These are phyloP conservation scores for Leptestheria dahalacensis DNA, from an alignment of 1,140 invertebrate species.

Conservation along the genomic window DNA sequence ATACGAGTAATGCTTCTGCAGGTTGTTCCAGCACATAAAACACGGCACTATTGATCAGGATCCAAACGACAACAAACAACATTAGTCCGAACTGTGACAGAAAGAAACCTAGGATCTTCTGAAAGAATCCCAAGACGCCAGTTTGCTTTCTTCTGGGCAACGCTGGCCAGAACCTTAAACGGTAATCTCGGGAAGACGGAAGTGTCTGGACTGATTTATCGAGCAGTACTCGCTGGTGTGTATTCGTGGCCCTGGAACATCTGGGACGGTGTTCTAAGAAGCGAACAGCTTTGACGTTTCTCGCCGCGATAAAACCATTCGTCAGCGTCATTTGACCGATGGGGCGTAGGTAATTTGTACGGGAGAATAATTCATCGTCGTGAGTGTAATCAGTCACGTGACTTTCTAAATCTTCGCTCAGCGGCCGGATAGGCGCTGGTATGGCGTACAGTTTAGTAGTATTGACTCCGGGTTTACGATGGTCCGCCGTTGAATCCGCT, in stretches of 20 bases:
- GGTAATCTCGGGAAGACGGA: background rate
- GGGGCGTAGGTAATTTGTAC: no score
- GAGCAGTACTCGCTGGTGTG: background rate
- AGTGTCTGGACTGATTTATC: background rate
- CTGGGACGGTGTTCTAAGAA: no score
- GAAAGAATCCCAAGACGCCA: background rate
- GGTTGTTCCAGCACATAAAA: constrained; percentile 19
- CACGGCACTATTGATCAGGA: constrained; percentile 14
- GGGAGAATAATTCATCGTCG: no score
- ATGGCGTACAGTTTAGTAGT: background rate
- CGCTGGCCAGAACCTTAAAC: background rate
- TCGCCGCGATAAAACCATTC: background rate
- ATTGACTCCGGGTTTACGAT: background rate
- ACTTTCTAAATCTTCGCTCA: background rate
- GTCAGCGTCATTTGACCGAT: no score
- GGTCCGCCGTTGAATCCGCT: background rate
- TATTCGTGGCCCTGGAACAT: background rate
- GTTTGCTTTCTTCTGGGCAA: background rate
- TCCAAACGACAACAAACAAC: constrained; percentile 7
- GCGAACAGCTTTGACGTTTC: background rate
- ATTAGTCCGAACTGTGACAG: constrained; percentile 7
- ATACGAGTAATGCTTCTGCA: constrained; percentile 16
- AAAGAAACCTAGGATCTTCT: constrained; percentile 1
- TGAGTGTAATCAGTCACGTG: background rate
- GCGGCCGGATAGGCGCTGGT: background rate